These are phyloP conservation scores for Girardia tigrina DNA, from an alignment of 2,888 invertebrate genomes.

Conservation along the genomic window DNA sequence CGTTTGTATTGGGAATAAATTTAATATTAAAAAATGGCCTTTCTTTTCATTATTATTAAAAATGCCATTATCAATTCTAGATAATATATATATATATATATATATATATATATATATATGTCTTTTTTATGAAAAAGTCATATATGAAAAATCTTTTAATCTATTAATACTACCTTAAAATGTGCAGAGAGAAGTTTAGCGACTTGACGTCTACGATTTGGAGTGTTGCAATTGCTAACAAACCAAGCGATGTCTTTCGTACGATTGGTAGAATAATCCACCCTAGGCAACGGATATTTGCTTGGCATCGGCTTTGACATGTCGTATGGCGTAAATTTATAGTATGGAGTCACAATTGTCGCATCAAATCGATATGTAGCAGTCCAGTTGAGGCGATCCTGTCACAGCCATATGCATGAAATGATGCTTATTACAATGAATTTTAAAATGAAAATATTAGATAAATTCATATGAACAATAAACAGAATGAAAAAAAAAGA, in stretches of 20 bases:
- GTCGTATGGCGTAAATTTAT: constrained; percentile 74
- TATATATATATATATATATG: too few relatives aligned
- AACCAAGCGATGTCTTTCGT: constrained; percentile 90
- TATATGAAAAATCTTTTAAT: background rate
- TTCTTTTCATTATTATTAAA: too few relatives aligned
- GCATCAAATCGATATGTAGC: constrained; percentile 85
- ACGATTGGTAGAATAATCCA: constrained; percentile 61
- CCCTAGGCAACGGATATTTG: constrained; percentile 26
- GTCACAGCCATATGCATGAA: too few relatives aligned
- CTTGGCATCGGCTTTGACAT: background rate
- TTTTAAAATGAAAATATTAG: too few relatives aligned
- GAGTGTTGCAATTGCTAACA: constrained; percentile 85
- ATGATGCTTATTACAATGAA: too few relatives aligned
- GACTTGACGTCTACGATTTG: constrained; percentile 73
- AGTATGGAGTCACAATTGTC: constrained; percentile 87
- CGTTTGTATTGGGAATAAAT: too few relatives aligned
- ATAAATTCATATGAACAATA: too few relatives aligned
- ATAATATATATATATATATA: too few relatives aligned
- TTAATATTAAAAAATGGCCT: too few relatives aligned
- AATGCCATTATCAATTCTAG: too few relatives aligned
- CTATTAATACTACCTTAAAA: background rate
- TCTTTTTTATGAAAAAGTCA: background rate
- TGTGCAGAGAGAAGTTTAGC: constrained; percentile 65
- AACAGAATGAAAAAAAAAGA: too few relatives aligned
- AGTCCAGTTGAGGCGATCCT: constrained; percentile 65